Evolutionary conservation across 2,797 vertebrate species (phyloP), one percentile per base, ranked within the genome.

Genomic region (Rhinophrynus dorsalis): DNA sequence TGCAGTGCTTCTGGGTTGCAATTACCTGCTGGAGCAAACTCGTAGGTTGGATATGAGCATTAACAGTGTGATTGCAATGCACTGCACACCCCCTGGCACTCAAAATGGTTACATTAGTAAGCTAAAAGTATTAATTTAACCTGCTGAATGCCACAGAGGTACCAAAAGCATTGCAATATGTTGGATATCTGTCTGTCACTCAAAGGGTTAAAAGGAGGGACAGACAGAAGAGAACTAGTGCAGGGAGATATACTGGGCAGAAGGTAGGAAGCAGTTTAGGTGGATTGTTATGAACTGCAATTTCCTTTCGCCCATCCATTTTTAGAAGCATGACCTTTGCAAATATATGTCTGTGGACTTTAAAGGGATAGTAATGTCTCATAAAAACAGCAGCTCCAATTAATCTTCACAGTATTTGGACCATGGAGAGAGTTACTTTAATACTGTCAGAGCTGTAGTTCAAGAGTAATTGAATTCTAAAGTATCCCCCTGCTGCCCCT

Each of bases 231-330:
- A 2, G 13, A n/a, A 6, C 15, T 13, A 35, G 15, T 29, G 27
- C 42, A 59, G 13, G 52, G 54, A 37, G 48, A 26, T 24, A 21
- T n/a, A n/a, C 21, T 44, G 61, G 33, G 60, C 61, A 52, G 21
- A 51, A 66, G 69, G 69, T 73, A 37, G 55, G 62, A 73, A 66
- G 55, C 54, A 60, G 60, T 73, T 59, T 45, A 59, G 59, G 54
- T 73, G 45, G 37, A 73, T 73, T 59, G 33, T 54, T 35, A 30
- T 45, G 37, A 73, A 66, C n/a, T n/a, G 60, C 12, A 30, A 42
- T 40, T 66, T 73, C 62, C 62, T 66, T 73, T 73, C 67, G n/a
- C 45, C 62, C 70, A 73, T 66, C 37, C 23, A 45, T 45, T 27
- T 45, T 66, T 54, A 66, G 45, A 52, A 60, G 51, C 6, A 47